Evolutionary conservation across 2,113 vertebrate genomes (phyloP), one percentile per base, ranked within the genome.

Genomic region (Aegotheles bennettii): DNA sequence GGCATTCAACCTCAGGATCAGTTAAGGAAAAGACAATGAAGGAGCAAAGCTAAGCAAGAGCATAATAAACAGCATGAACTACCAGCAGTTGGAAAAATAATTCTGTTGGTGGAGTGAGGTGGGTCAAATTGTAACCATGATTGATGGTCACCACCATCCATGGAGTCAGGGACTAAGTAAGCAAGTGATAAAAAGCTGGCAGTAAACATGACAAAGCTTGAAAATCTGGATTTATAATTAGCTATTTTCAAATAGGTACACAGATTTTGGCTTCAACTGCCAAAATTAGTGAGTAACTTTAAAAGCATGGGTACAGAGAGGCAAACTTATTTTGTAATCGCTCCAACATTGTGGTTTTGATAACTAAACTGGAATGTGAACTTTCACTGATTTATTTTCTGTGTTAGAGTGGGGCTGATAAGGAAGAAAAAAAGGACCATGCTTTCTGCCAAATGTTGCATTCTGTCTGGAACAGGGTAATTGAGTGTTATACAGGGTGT

Each of bases 281-380:
- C 81, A 47, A 45, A 38, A 25, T 78, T 6, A 69, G 50, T 83
- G 71, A 94, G 76, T 75, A 87, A 93, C 89, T 87, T 84, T 78
- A 64, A 84, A 94, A 94, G 65, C 56, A 94, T 38, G 89, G 51
- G 26, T 87, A 68, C 81, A 91, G 47, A 91, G 54, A 84, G 36
- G 14, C 90, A 88, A 42, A 88, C 23, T 48, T 38, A 61, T 96
- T 92, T 94, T 90, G 83, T 85, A 96, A 95, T 81, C 40, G 7
- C 42, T 54, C 42, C 76, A 78, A 8, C 5, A 24, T 10, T 59
- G 6, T 38, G 33, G n/a, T 42, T 89, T 89, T 91, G 77, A 95
- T 93, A 94, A 89, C 83, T 47, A 59, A 56, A 87, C 12, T 94
- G 96, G 94, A 94, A 96, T 94, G 64, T 91, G 86, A 96, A 96